Conservation (phyloP, 2,888 invertebrate species). For the Drosophila eohydei region DNA sequence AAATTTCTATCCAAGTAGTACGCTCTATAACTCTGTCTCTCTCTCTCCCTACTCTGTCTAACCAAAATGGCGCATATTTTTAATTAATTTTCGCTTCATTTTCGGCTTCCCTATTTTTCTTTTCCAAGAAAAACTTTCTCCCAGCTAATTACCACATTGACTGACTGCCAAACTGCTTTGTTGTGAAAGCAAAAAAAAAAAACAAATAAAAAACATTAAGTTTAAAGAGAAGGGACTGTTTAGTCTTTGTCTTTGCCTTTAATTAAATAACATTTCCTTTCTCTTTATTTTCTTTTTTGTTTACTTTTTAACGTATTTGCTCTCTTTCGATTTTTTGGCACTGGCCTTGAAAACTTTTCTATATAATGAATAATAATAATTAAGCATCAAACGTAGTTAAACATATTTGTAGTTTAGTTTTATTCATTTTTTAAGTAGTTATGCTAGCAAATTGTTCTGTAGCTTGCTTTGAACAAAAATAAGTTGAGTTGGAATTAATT, state of each 20-base stretch:
- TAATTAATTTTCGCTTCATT: conserved; percentile 35
- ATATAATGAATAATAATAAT: conserved; percentile 26
- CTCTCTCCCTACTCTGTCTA: conserved; percentile 3
- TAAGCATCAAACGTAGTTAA: conserved; percentile 54
- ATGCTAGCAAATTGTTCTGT: conserved; percentile 35
- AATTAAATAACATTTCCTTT: conserved; percentile 25
- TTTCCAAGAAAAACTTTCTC: conserved; percentile 35
- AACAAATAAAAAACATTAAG: conserved; percentile 2
- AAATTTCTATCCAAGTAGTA: conserved; percentile 24
- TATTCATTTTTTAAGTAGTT: conserved; percentile 32
- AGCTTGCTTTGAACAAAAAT: conserved; percentile 41
- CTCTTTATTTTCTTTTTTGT: conserved; percentile 9
- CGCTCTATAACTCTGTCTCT: conserved; percentile 12
- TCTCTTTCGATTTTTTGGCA: conserved; percentile 44
- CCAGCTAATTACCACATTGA: conserved; percentile 68
- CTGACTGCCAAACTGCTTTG: conserved; percentile 83
- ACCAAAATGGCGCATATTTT: conserved; percentile 21
- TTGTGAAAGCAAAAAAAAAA: conserved; percentile 52
- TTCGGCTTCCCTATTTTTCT: conserved; percentile 18
- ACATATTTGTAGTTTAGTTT: conserved; percentile 52
- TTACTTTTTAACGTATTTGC: conserved; percentile 18
- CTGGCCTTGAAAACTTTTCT: conserved; percentile 53
- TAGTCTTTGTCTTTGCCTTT: conserved; percentile 15
- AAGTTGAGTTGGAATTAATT: conserved; percentile 24
- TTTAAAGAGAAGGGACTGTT: conserved; percentile 31